phyloP scores from a whole-genome alignment of 2,797 vertebrate genomes.

The Amazona finschi region DNA sequence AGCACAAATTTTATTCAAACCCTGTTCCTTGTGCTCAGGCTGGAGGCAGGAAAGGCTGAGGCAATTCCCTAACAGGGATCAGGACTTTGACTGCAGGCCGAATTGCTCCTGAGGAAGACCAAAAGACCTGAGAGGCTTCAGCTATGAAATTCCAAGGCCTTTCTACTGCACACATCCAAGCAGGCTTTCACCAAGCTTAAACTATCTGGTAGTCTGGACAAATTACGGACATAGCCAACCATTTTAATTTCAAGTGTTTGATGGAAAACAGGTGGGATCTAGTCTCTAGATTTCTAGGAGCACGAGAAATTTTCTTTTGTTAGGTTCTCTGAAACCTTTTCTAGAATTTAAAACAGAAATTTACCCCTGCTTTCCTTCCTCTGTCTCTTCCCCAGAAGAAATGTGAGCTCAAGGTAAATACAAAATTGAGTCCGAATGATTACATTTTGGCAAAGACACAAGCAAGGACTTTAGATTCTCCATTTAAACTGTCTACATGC shows the following conservation, averaged over 20 bases:
- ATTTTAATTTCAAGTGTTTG: neutral
- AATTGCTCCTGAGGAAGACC: neutral
- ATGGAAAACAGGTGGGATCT: neutral
- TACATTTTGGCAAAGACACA: neutral
- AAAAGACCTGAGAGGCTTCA: neutral
- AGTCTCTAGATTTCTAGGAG: neutral
- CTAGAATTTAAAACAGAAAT: neutral
- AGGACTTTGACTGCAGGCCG: neutral
- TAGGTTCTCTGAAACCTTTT: neutral
- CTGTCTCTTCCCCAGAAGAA: neutral
- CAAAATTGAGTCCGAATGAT: neutral
- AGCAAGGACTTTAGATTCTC: neutral
- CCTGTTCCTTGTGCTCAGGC: neutral
- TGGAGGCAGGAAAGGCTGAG: neutral
- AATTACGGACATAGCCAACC: neutral
- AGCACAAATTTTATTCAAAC: neutral
- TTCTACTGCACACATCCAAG: neutral
- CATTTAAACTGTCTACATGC: neutral
- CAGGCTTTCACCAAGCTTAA: neutral
- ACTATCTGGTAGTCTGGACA: neutral
- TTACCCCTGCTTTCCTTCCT: neutral
- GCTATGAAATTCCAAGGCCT: neutral
- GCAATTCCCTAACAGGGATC: neutral
- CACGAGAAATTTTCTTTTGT: neutral
- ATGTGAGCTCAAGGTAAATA: neutral